Conservation (phyloP, 2,888 invertebrate species). For the Stenodema calcarata region DNA sequence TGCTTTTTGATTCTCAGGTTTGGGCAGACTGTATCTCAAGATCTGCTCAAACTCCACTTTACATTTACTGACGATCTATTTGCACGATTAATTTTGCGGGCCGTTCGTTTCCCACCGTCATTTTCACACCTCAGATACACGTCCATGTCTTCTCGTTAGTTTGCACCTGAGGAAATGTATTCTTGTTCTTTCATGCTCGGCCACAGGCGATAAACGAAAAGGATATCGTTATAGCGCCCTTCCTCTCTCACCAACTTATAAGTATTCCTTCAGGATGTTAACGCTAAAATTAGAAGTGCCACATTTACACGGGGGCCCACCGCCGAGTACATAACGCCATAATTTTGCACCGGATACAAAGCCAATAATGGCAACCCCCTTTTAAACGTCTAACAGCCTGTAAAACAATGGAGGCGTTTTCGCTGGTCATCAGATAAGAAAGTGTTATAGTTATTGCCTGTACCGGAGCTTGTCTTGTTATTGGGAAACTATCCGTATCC, state of each 20-base stretch:
- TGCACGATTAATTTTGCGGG: background rate
- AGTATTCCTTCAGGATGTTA: background rate
- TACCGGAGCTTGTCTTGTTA: constrained; percentile 1
- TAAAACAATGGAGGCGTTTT: constrained; percentile 21
- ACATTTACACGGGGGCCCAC: background rate
- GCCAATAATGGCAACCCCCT: constrained; percentile 13
- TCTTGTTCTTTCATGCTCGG: background rate
- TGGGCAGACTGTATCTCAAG: no score
- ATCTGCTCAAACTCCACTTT: no score
- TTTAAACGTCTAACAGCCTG: constrained; percentile 13
- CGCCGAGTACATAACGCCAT: background rate
- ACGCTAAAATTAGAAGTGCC: background rate
- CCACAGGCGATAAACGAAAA: background rate
- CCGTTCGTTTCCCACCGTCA: background rate
- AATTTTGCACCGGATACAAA: constrained; percentile 14
- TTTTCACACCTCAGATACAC: background rate
- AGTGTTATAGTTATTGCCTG: background rate
- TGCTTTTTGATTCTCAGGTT: no score
- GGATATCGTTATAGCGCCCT: background rate
- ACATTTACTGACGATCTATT: no score
- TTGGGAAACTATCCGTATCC: constrained; percentile 3
- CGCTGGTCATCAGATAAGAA: constrained; percentile 18
- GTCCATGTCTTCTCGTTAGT: background rate
- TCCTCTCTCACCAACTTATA: background rate
- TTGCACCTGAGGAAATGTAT: background rate